These are phyloP conservation scores for Sebastes glaucus DNA, from an alignment of 2,797 vertebrate genomes.

Conservation along the genomic window DNA sequence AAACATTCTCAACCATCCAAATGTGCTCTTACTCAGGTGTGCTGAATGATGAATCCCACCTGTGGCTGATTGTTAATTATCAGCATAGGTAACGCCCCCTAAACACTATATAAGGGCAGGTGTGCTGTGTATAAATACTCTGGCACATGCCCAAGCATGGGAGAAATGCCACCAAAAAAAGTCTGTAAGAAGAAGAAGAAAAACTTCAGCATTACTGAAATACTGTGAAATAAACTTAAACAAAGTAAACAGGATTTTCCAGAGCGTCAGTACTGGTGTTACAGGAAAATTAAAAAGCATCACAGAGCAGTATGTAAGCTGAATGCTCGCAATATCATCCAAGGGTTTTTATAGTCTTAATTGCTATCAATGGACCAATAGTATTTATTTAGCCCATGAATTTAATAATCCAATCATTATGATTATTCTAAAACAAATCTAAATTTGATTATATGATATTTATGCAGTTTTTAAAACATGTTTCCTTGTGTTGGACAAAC, in stretches of 20 bases:
- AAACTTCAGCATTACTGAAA: not conserved
- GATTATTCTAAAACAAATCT: not conserved
- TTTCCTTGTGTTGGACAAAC: too few relatives aligned
- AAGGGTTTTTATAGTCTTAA: not conserved
- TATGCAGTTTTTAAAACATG: too few relatives aligned
- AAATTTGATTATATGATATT: too few relatives aligned
- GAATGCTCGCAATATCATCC: not conserved
- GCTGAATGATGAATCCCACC: too few relatives aligned
- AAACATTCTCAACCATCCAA: not conserved
- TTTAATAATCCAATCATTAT: not conserved
- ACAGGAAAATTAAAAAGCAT: not conserved
- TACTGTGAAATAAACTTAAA: not conserved
- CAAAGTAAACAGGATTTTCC: not conserved
- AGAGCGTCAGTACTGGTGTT: not conserved
- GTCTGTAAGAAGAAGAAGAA: not conserved
- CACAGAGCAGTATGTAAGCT: not conserved
- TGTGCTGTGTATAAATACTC: not conserved
- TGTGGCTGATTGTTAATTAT: not conserved
- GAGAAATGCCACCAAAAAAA: not conserved
- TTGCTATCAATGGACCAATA: not conserved
- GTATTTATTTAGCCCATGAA: not conserved
- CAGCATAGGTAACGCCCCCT: not conserved
- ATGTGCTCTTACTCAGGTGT: not conserved
- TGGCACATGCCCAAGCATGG: too few relatives aligned
- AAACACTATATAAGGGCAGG: not conserved